Evolutionary conservation across 2,888 invertebrate genomes (phyloP), one percentile per base, ranked within the genome.

Genomic region (Epirrita christyi): DNA sequence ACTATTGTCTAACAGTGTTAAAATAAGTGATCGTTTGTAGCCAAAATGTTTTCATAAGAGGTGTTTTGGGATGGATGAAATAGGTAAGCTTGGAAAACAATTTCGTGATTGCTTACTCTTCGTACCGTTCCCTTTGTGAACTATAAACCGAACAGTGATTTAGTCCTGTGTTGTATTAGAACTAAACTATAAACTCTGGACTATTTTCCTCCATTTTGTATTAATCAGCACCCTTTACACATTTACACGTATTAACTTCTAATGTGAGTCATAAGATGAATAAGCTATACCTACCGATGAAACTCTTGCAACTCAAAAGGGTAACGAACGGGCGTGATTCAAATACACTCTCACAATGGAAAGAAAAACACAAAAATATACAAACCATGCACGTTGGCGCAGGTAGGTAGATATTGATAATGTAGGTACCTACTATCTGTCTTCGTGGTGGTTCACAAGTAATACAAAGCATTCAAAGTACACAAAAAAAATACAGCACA

Each of bases 401-500:
- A 14, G 21, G 32, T 32, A 32, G 21, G 4, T 32, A 32, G 32
- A 32, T 6, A 32, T 32, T 9, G 1, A 41, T 21, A 32, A 40
- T 8, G n/a, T 5, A 37, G 21, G 21, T n/a, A 32, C 13, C n/a
- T 11, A 32, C 42, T 15, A 21, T 21, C 50, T 21, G 43, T 28
- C 28, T 47, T 47, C 42, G 42, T 47, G 42, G 47, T 28, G 28
- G n/a, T 36, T 43, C 29, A 14, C 38, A 38, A 21, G 21, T 21
- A 21, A n/a, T 48, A 42, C 37, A 41, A 48, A 54, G 47, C n/a
- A 40, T 40, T 9, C 42, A 15, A 15, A 21, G 36, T 13, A 47
- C 41, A 46, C 37, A 21, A 53, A 64, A 64, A 52, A 63, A 63
- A 48, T 45, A 52, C 43, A 53, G 50, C 42, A 59, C 38, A 46